A percentile compares a stretch with the other conserved stretches of the same genome.
Conservation (phyloP, 2,113 vertebrate genomes). For the Leptobrachium leishanense region DNA sequence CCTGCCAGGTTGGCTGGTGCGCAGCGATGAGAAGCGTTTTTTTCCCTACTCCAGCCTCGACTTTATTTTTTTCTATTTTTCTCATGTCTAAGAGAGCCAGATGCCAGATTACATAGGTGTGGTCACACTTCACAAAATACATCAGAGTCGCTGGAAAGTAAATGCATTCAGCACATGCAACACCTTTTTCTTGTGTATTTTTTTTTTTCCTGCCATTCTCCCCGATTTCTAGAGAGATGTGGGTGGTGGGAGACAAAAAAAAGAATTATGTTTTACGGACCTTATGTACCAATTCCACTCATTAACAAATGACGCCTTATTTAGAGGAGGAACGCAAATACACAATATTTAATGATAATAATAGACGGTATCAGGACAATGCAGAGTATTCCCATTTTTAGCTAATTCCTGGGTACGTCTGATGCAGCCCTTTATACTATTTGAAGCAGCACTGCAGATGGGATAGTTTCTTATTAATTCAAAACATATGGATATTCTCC, state of each 20-base stretch:
- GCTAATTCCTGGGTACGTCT: too few relatives aligned
- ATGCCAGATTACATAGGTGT: slow-evolving; percentile 15
- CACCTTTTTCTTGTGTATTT: background rate
- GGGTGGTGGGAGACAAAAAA: background rate
- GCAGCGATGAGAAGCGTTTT: background rate
- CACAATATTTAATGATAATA: too few relatives aligned
- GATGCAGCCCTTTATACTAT: too few relatives aligned
- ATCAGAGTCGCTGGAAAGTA: background rate
- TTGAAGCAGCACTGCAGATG: too few relatives aligned
- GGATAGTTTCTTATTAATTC: too few relatives aligned
- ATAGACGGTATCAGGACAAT: too few relatives aligned
- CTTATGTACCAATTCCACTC: background rate
- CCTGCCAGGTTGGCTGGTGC: slow-evolving; percentile 26
- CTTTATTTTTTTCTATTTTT: background rate
- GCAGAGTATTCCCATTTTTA: too few relatives aligned
- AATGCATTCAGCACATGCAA: slow-evolving; percentile 4
- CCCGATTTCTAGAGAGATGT: background rate
- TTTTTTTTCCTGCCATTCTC: background rate
- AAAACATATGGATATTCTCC: too few relatives aligned
- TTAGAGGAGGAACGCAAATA: background rate
- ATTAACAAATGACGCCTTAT: background rate
- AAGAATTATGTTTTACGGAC: background rate
- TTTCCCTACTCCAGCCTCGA: background rate
- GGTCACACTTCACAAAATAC: slow-evolving; percentile 4
- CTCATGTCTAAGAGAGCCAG: slow-evolving; percentile 11